Conservation (phyloP, 35 echinoderm and acorn worm species). For the Chiridota heheva region DNA sequence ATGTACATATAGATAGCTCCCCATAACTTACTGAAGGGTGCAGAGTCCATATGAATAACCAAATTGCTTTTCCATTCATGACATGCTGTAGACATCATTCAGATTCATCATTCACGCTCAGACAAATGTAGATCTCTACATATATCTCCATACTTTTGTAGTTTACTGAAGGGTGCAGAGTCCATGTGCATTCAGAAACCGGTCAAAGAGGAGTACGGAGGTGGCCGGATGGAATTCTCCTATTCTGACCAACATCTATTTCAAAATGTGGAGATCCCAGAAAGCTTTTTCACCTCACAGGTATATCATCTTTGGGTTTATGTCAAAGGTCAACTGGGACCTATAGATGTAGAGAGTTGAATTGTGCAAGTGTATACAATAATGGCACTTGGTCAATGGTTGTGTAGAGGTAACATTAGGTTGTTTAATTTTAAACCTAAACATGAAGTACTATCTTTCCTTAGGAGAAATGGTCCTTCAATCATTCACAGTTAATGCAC, state of each 20-base stretch:
- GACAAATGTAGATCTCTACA: too few relatives aligned
- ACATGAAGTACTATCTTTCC: too few relatives aligned
- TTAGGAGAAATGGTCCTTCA: too few relatives aligned
- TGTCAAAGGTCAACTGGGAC: not conserved
- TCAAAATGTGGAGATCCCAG: constrained; percentile 68
- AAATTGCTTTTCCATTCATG: not conserved
- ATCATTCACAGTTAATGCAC: too few relatives aligned
- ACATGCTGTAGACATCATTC: not conserved
- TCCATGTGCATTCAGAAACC: constrained; percentile 72
- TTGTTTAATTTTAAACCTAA: not conserved
- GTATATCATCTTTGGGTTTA: constrained; percentile 38
- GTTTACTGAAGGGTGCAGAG: constrained; percentile 87
- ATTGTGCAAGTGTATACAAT: not conserved
- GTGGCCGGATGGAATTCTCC: constrained; percentile 93
- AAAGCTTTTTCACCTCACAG: constrained; percentile 80
- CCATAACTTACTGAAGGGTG: constrained; percentile 78
- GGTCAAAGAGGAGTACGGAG: constrained; percentile 90
- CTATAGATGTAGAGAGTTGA: not conserved
- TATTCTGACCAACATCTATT: constrained; percentile 74
- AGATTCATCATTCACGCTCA: too few relatives aligned
- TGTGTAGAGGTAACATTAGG: not conserved
- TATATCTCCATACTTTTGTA: too few relatives aligned
- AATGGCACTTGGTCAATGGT: not conserved
- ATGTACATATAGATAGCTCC: too few relatives aligned
- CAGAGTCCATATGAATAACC: not conserved